phyloP scores from a whole-genome alignment of 2,113 vertebrate species.

The Corythornis vintsioides region DNA sequence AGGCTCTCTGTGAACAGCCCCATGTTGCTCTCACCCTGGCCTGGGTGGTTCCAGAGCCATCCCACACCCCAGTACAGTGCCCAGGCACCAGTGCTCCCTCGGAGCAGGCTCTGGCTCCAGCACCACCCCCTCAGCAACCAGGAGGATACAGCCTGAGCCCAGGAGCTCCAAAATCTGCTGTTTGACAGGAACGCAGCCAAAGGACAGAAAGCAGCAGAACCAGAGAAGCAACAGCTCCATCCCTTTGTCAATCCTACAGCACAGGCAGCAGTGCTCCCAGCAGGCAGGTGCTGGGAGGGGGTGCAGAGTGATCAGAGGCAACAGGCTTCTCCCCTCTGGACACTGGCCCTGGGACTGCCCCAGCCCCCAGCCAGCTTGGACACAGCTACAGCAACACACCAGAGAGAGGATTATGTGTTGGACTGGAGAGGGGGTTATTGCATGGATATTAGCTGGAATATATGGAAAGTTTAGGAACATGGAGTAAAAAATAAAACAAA shows the following conservation, averaged over 20 bases:
- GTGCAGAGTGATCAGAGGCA: too few relatives aligned
- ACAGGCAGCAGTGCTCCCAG: too few relatives aligned
- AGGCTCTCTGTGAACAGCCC: too few relatives aligned
- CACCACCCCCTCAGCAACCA: not conserved
- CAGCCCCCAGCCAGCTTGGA: not conserved
- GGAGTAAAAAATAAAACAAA: not conserved
- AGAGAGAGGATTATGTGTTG: not conserved
- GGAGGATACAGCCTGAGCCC: not conserved
- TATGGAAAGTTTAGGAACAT: constrained; percentile 59
- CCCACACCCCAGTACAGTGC: too few relatives aligned
- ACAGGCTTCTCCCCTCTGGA: not conserved
- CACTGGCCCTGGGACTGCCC: not conserved
- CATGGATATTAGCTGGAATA: constrained; percentile 46
- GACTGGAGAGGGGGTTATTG: constrained; percentile 25
- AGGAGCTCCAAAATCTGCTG: not conserved
- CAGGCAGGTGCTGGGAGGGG: too few relatives aligned
- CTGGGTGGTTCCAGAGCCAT: too few relatives aligned
- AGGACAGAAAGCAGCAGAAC: not conserved
- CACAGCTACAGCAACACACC: not conserved
- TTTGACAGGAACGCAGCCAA: rapidly evolving
- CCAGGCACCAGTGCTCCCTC: not conserved
- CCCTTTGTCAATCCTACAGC: too few relatives aligned
- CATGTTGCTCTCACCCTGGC: too few relatives aligned
- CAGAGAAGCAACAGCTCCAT: not conserved
- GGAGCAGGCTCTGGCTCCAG: not conserved